Conservation (phyloP, 2,888 invertebrate genomes). For the Leptopilina syphax region DNA sequence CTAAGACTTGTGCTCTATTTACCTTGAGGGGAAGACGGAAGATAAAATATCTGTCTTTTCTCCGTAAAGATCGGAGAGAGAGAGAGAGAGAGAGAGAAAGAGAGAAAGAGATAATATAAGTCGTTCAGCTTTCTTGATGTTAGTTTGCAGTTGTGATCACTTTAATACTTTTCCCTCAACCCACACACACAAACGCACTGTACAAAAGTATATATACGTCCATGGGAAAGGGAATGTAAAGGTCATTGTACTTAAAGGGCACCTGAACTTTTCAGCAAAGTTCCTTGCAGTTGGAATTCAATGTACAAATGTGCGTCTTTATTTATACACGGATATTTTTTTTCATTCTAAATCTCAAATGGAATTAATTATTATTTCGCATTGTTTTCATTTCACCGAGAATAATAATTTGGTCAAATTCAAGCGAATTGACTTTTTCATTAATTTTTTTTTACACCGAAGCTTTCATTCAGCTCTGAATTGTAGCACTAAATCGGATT, state of each 20-base stretch:
- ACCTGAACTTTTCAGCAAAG: constrained; percentile 18
- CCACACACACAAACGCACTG: neutral
- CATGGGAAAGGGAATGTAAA: constrained; percentile 20
- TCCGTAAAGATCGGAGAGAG: neutral
- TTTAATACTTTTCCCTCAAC: constrained; percentile 37
- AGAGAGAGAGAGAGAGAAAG: constrained; percentile 20
- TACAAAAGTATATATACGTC: constrained; percentile 13
- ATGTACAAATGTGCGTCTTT: neutral
- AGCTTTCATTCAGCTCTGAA: too few relatives aligned
- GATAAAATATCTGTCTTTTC: constrained; percentile 16
- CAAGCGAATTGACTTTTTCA: too few relatives aligned
- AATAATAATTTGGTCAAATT: too few relatives aligned
- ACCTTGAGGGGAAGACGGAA: constrained; percentile 16
- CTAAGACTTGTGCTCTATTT: neutral
- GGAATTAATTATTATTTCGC: too few relatives aligned
- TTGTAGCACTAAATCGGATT: too few relatives aligned
- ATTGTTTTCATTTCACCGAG: too few relatives aligned
- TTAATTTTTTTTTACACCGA: too few relatives aligned
- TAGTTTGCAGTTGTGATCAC: constrained; percentile 1
- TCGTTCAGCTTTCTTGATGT: constrained; percentile 28
- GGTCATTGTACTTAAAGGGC: constrained; percentile 37
- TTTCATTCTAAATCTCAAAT: neutral
- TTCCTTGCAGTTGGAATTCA: neutral
- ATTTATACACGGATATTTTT: neutral
- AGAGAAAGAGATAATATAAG: constrained; percentile 19